Conservation (phyloP, 2,113 vertebrate species). For the Menidia beryllina region DNA sequence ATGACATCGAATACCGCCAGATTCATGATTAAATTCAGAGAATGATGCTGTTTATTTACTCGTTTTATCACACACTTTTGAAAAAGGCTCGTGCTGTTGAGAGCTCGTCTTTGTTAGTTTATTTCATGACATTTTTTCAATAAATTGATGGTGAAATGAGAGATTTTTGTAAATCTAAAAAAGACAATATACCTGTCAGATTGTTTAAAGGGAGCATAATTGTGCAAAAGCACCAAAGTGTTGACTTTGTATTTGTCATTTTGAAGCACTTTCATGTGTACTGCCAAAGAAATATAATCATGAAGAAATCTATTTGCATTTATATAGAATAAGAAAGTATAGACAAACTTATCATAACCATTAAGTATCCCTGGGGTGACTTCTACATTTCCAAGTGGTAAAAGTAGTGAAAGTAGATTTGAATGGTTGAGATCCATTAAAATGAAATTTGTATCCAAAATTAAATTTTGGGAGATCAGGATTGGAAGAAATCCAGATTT, state of each 20-base stretch:
- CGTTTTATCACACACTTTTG: not conserved
- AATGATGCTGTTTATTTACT: not conserved
- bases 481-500: constrained; percentile 42
- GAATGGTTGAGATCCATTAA: constrained; percentile 24
- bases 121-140: not conserved
- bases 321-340: not conserved
- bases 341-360: not conserved
- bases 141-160: not conserved
- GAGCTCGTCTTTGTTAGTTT: not conserved
- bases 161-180: not conserved
- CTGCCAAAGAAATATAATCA: not conserved
- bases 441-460: constrained; percentile 32
- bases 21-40: not conserved
- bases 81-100: not conserved
- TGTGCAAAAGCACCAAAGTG: not conserved
- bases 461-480: constrained; percentile 21
- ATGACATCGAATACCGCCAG: not conserved
- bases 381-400: not conserved
- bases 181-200: not conserved
- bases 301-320: not conserved
- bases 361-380: constrained; percentile 3
- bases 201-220: not conserved
- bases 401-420: constrained; percentile 11
- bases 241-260: not conserved
- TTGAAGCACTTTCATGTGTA: not conserved